A percentile compares a stretch with the other conserved stretches of the same genome.
phyloP scores from a whole-genome alignment of 23 tunicate genomes.

The Ascidia mentula region DNA sequence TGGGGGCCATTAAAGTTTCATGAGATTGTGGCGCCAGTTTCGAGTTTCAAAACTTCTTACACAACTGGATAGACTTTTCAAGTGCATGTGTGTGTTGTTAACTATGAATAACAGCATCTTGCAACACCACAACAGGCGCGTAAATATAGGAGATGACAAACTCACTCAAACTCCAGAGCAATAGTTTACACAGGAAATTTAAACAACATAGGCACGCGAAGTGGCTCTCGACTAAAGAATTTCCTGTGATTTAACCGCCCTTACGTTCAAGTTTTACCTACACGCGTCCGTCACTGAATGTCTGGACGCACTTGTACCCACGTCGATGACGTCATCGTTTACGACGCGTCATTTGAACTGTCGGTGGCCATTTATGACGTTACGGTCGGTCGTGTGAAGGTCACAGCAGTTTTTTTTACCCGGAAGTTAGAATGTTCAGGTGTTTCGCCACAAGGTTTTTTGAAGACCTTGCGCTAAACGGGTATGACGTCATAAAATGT shows the following conservation, averaged over 20 bases:
- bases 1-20: not conserved
- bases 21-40: not conserved
- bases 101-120: no score
- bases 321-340: not conserved
- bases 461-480: no score
- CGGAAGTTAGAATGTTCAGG: no score
- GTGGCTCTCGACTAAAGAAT: constrained; percentile 4
- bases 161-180: no score
- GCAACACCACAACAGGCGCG: no score
- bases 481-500: no score
- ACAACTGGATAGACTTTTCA: no score
- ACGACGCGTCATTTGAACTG: not conserved
- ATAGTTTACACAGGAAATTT: not conserved
- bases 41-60: not conserved
- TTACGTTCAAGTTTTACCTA: not conserved
- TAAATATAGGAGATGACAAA: no score
- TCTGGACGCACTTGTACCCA: no score
- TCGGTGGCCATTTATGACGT: not conserved
- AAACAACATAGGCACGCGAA: not conserved
- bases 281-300: not conserved
- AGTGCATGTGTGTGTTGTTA: no score
- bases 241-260: constrained; percentile 9
- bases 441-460: no score
- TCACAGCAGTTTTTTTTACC: not conserved
- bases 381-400: not conserved